Percentiles rank a stretch among this genome's conserved stretches.
These are phyloP conservation scores for Caenorhabditis sp. DNA, from an alignment of 2,888 invertebrate genomes.

Conservation along the genomic window DNA sequence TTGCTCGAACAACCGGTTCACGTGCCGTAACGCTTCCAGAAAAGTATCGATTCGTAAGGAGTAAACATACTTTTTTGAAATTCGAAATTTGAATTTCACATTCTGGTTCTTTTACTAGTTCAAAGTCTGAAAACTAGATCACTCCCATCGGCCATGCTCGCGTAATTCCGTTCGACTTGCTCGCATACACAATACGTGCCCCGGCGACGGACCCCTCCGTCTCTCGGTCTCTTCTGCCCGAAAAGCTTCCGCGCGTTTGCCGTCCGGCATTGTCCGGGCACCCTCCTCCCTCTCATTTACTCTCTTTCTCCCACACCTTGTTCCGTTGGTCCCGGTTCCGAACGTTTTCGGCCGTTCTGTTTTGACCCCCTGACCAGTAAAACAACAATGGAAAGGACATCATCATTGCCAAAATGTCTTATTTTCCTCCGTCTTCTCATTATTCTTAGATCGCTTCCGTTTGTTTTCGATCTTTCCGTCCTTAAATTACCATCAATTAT, in stretches of 20 bases:
- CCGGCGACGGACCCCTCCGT: not conserved
- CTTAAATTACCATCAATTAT: slow-evolving; percentile 9
- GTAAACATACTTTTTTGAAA: no score
- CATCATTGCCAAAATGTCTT: not conserved
- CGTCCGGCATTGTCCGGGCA: slow-evolving; percentile 7
- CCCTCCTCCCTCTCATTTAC: not conserved
- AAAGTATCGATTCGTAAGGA: no score
- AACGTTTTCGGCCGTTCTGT: not conserved
- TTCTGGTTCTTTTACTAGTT: no score
- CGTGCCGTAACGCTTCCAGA: no score
- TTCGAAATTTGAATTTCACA: not conserved
- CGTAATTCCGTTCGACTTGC: not conserved
- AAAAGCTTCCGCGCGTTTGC: slow-evolving; percentile 17
- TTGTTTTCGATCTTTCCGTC: not conserved
- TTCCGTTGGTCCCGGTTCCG: slow-evolving; percentile 24
- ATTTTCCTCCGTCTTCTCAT: not conserved
- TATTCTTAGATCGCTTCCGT: not conserved
- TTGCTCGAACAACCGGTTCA: slow-evolving; percentile 14
- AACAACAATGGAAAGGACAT: slow-evolving; percentile 14
- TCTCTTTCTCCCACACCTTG: slow-evolving; percentile 5
- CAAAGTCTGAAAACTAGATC: slow-evolving; percentile 9
- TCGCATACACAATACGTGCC: slow-evolving; percentile 18
- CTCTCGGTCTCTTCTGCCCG: not conserved
- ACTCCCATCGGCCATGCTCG: not conserved
- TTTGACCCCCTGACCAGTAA: slow-evolving; percentile 3